phyloP scores from a whole-genome alignment of 2,797 vertebrate species.

The Acipenser transmontanus region DNA sequence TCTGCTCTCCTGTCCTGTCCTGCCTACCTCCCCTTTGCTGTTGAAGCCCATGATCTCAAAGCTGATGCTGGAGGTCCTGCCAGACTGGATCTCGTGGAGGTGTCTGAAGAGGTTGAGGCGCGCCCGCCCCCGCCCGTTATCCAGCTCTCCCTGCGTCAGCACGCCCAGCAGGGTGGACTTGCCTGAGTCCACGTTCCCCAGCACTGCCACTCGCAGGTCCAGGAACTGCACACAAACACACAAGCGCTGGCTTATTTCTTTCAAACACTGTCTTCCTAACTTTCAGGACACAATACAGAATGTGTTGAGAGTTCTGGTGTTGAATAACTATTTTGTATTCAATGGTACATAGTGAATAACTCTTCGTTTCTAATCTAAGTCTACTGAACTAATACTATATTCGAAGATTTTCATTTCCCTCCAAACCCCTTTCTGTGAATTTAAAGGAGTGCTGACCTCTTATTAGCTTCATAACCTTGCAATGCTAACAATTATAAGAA shows the following conservation, averaged over 20 bases:
- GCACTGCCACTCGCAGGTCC: slow-evolving; percentile 87
- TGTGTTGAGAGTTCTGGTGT: no score
- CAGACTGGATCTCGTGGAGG: slow-evolving; percentile 92
- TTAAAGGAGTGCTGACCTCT: no score
- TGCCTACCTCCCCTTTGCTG: slow-evolving; percentile 90
- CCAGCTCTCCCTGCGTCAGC: slow-evolving; percentile 89
- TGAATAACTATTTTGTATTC: no score
- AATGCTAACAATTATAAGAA: no score
- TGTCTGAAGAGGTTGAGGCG: slow-evolving; percentile 94
- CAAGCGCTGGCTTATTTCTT: neutral
- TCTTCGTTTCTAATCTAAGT: no score
- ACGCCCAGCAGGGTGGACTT: slow-evolving; percentile 92
- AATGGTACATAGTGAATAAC: no score
- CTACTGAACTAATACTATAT: no score
- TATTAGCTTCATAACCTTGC: no score
- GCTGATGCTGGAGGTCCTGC: slow-evolving; percentile 93
- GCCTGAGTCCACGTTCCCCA: slow-evolving; percentile 94
- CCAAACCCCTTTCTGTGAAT: no score
- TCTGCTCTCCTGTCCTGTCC: neutral
- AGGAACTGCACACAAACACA: slow-evolving; percentile 68
- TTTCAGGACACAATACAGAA: no score
- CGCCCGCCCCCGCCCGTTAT: slow-evolving; percentile 86
- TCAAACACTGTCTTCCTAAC: no score
- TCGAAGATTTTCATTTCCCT: no score
- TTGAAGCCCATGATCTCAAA: slow-evolving; percentile 97